Percentiles rank a stretch among this genome's conserved stretches.
Evolutionary conservation across 2,888 invertebrate genomes (phyloP).

Genomic region (Oscheius onirici): DNA sequence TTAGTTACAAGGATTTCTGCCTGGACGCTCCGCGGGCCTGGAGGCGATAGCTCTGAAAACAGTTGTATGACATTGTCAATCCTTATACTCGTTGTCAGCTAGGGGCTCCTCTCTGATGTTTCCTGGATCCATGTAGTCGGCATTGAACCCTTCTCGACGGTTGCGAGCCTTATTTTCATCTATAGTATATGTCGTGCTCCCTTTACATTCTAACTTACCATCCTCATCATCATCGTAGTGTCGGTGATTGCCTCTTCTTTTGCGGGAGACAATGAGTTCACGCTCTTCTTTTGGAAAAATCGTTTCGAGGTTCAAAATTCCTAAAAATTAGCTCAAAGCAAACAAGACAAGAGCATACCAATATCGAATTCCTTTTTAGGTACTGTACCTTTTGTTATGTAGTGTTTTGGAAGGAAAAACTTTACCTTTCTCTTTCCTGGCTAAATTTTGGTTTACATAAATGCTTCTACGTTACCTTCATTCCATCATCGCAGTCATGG

Average conservation of each 20-base stretch:
- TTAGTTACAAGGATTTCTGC: slow-evolving; percentile 22
- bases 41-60: slow-evolving; percentile 5
- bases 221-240: not conserved
- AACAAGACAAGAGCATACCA: slow-evolving; percentile 25
- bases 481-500: slow-evolving; percentile 60
- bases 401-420: slow-evolving; percentile 53
- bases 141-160: slow-evolving; percentile 39
- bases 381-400: slow-evolving; percentile 56
- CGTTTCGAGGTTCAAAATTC: slow-evolving; percentile 49
- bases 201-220: not conserved
- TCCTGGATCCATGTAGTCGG: slow-evolving; percentile 50
- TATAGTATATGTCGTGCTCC: not conserved
- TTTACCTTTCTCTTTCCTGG: slow-evolving; percentile 55
- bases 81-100: slow-evolving; percentile 2
- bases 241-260: slow-evolving; percentile 32
- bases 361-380: slow-evolving; percentile 58
- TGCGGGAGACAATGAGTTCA: slow-evolving; percentile 46
- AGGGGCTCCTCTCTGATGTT: not conserved
- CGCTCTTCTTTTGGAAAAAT: slow-evolving; percentile 48
- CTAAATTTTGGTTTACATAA: slow-evolving; percentile 36
- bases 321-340: slow-evolving; percentile 18
- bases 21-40: slow-evolving; percentile 3
- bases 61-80: not conserved
- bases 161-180: not conserved
- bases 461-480: slow-evolving; percentile 32